Evolutionary conservation across 2,888 invertebrate genomes (phyloP).

Genomic region (Dryocosmus kuriphilus): DNA sequence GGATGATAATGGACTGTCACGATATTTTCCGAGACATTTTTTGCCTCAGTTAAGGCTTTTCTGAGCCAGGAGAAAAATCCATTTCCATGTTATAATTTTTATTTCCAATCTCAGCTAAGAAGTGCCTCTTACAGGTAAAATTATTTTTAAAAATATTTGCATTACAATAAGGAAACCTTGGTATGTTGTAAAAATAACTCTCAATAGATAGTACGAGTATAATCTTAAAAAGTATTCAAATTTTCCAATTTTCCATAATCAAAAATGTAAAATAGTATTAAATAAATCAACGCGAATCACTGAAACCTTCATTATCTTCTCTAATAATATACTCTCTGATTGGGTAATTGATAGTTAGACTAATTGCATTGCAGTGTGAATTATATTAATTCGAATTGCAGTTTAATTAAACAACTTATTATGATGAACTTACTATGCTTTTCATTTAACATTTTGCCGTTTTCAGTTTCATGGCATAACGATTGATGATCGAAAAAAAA

Average conservation of each 20-base stretch:
- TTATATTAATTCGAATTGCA: constrained; percentile 1
- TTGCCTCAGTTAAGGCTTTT: not conserved
- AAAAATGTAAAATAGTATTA: too few species aligned
- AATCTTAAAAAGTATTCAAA: too few species aligned
- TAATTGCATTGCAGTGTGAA: not conserved
- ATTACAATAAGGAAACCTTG: too few species aligned
- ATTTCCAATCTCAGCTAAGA: not conserved
- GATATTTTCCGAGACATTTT: not conserved
- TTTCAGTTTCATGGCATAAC: too few species aligned
- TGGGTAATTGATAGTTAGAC: not conserved
- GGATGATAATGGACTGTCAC: not conserved
- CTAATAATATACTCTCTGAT: constrained; percentile 9
- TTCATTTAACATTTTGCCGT: too few species aligned
- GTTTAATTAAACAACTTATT: not conserved
- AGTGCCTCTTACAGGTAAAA: not conserved
- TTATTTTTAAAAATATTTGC: too few species aligned
- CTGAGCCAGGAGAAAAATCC: not conserved
- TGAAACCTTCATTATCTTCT: not conserved
- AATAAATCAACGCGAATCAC: not conserved
- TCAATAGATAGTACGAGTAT: too few species aligned
- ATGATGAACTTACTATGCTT: not conserved
- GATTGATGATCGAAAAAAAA: too few species aligned
- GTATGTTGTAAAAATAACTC: too few species aligned
- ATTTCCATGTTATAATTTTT: not conserved
- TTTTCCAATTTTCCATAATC: too few species aligned